phyloP scores from a whole-genome alignment of 2,797 vertebrate genomes.

The Epinephelus awoara region DNA sequence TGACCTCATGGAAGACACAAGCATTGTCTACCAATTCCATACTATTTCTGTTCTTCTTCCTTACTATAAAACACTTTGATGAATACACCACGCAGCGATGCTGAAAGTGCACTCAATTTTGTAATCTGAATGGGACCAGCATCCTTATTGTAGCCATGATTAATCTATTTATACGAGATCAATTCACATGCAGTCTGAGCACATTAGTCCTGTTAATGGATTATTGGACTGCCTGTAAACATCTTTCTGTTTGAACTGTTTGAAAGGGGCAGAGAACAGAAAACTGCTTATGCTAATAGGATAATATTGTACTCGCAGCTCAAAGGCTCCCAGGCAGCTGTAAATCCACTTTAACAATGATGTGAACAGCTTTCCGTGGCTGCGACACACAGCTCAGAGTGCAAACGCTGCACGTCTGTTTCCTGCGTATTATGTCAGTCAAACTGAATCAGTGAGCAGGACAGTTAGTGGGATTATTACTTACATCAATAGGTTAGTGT shows the following conservation, averaged over 20 bases:
- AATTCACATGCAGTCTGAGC: slow-evolving; percentile 47
- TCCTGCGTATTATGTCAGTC: slow-evolving; percentile 3
- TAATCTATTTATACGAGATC: slow-evolving; percentile 56
- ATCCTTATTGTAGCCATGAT: slow-evolving; percentile 45
- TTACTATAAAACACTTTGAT: background rate
- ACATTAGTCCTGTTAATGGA: slow-evolving; percentile 74
- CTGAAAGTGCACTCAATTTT: background rate
- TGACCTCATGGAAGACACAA: background rate
- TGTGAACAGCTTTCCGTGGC: slow-evolving; percentile 23
- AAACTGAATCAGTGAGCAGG: background rate
- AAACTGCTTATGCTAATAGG: slow-evolving; percentile 73
- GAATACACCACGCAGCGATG: background rate
- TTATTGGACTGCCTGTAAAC: slow-evolving; percentile 73
- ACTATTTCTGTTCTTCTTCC: background rate
- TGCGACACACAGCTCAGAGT: slow-evolving; percentile 21
- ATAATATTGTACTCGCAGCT: slow-evolving; percentile 66
- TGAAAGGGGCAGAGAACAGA: slow-evolving; percentile 58
- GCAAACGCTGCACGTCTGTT: slow-evolving; percentile 10
- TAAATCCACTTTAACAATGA: slow-evolving; percentile 72
- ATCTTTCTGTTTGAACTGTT: slow-evolving; percentile 53
- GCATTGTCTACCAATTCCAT: background rate
- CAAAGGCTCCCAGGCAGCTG: slow-evolving; percentile 68
- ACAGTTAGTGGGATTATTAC: background rate
- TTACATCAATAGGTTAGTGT: background rate
- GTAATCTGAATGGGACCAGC: slow-evolving; percentile 30